Conservation (phyloP, 1,140 invertebrate genomes). For the Brachionus asplanchnoidis region DNA sequence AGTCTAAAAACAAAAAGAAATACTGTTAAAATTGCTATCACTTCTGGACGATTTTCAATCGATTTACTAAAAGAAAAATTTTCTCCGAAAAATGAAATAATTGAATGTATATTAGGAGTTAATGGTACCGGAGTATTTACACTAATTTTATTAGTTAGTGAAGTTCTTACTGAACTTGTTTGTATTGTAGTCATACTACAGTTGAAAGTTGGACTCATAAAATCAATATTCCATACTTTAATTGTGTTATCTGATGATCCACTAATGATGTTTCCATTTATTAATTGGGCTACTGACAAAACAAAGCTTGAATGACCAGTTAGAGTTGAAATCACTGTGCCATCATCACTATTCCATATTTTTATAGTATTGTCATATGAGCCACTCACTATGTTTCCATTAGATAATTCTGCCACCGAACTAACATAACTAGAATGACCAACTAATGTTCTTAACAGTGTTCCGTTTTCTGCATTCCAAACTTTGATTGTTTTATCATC, state of each 20-base stretch:
- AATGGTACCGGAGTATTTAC: too few species aligned
- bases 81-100: too few species aligned
- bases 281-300: background rate
- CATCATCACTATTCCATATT: background rate
- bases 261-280: background rate
- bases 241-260: background rate
- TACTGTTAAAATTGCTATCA: too few species aligned
- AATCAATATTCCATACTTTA: background rate
- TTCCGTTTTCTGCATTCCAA: constrained; percentile 56
- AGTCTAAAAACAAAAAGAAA: too few species aligned
- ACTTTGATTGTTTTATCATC: constrained; percentile 58
- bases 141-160: background rate
- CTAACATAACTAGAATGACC: constrained; percentile 60
- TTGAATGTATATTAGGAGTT: too few species aligned
- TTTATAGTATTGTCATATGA: constrained; percentile 8
- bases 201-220: background rate
- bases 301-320: background rate
- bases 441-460: constrained; percentile 50
- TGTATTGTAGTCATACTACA: background rate
- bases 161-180: background rate
- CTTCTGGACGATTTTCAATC: too few species aligned
- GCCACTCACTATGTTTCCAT: background rate
- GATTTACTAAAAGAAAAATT: too few species aligned
- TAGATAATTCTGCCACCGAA: background rate
- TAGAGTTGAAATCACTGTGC: background rate